A percentile compares a stretch with the other conserved stretches of the same genome.
These are phyloP conservation scores for Diuraphis noxia DNA, from an alignment of 1,140 invertebrate species.

Conservation along the genomic window DNA sequence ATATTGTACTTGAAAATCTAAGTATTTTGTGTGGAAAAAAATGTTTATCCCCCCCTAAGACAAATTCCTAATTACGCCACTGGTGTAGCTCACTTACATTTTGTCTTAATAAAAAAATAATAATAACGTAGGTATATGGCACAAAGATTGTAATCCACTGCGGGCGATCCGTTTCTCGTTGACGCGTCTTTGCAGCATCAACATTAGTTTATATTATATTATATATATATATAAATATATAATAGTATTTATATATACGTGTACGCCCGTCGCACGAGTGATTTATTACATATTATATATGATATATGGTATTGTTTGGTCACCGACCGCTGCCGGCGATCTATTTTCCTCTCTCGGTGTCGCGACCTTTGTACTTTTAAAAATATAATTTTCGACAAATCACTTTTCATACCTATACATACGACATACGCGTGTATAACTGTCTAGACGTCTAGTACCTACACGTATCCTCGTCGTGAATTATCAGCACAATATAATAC, in stretches of 20 bases:
- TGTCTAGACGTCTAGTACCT: no score
- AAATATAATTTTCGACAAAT: constrained; percentile 34
- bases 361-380: not conserved
- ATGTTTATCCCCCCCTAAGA: no score
- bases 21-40: no score
- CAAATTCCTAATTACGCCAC: no score
- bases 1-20: no score
- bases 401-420: not conserved
- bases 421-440: not conserved
- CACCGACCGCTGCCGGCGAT: not conserved
- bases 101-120: not conserved
- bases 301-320: not conserved
- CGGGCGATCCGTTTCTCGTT: not conserved
- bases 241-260: not conserved
- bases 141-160: not conserved
- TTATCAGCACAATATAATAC: not conserved
- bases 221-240: not conserved
- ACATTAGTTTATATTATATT: not conserved
- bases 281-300: not conserved
- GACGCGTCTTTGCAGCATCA: not conserved
- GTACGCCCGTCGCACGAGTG: not conserved
- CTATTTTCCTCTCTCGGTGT: not conserved
- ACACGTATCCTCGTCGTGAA: not conserved
- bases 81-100: not conserved
- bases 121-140: not conserved